Conservation (phyloP, 1,140 invertebrate species). For the Tetramorium parvispinum region DNA sequence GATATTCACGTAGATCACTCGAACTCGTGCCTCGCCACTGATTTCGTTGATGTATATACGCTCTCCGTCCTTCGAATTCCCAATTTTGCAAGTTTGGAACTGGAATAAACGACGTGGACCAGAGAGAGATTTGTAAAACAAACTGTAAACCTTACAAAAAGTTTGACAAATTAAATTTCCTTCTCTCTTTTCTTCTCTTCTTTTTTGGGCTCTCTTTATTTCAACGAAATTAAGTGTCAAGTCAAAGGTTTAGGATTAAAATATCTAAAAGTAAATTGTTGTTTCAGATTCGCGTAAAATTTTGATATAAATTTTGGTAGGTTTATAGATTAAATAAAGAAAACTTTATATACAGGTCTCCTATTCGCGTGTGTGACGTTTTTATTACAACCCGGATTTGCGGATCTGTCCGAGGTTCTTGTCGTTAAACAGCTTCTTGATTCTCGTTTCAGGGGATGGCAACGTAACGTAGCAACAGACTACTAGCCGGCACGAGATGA, state of each 20-base stretch:
- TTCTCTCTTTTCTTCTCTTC: neutral
- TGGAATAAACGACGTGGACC: no score
- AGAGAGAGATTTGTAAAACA: neutral
- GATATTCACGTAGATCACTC: slow-evolving; percentile 27
- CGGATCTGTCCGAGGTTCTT: neutral
- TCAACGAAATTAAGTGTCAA: neutral
- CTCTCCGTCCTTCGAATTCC: neutral
- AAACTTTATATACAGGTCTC: neutral
- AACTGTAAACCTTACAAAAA: neutral
- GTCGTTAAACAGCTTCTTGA: neutral
- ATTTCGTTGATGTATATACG: neutral
- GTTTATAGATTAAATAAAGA: neutral
- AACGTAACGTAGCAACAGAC: slow-evolving; percentile 58
- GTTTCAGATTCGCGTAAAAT: neutral
- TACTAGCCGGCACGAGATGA: slow-evolving; percentile 76
- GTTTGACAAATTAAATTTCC: neutral
- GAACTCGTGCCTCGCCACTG: slow-evolving; percentile 9
- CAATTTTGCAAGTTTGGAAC: neutral
- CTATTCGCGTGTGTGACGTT: neutral
- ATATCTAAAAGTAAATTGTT: neutral
- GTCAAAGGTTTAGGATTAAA: neutral
- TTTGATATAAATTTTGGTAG: neutral
- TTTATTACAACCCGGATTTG: neutral
- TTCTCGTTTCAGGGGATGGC: slow-evolving; percentile 64
- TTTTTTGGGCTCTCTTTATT: neutral